A percentile compares a stretch with the other conserved stretches of the same genome.
Evolutionary conservation across 2,113 vertebrate species (phyloP).

Genomic region (Nycticebus coucang): DNA sequence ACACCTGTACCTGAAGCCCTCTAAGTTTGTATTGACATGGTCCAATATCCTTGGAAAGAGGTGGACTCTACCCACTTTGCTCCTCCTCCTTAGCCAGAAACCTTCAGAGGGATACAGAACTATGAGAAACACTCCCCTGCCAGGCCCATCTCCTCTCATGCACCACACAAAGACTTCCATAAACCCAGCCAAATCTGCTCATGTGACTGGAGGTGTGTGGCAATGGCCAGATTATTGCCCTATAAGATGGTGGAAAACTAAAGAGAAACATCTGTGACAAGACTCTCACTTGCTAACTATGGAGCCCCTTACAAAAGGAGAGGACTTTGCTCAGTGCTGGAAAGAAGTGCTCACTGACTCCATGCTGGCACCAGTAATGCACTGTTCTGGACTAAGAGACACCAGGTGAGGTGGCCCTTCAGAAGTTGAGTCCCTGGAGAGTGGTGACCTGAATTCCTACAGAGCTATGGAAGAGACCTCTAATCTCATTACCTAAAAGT

Average conservation of each 20-base stretch:
- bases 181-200: not conserved
- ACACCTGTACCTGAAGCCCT: not conserved
- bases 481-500: conserved; percentile 19
- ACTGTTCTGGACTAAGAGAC: not conserved
- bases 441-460: not conserved
- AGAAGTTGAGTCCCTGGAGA: not conserved
- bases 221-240: not conserved
- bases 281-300: not conserved
- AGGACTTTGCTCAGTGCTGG: not conserved
- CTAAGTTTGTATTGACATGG: not conserved
- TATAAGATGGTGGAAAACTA: not conserved
- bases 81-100: conserved; percentile 49
- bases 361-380: not conserved
- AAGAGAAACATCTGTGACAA: not conserved
- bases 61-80: not conserved
- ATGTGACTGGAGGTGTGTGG: not conserved
- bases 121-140: not conserved
- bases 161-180: not conserved
- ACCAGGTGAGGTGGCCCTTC: not conserved
- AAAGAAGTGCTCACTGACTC: not conserved
- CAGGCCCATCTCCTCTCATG: not conserved
- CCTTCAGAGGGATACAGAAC: conserved; percentile 21
- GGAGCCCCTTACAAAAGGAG: conserved; percentile 4
- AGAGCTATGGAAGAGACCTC: conserved; percentile 27
- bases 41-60: not conserved